Evolutionary conservation across 2,797 vertebrate genomes (phyloP), one percentile per base, ranked within the genome.

Genomic region (Psittacula echo): DNA sequence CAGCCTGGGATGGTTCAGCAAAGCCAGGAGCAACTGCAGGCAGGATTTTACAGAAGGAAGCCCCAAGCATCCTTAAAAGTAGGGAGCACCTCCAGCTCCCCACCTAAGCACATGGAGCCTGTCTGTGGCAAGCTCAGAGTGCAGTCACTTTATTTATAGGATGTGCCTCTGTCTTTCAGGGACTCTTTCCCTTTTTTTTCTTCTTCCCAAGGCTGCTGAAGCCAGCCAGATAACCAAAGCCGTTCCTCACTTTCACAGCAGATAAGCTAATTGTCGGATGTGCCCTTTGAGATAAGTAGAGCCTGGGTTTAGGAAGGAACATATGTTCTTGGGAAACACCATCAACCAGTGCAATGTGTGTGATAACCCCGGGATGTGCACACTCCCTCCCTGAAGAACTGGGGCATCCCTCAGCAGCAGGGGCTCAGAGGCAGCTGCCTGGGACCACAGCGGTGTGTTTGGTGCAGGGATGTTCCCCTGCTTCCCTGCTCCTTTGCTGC

Each of bases 251-350:
- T 97, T 95, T 92, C 93, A 81, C 88, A 91, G 93, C 91, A 94
- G 97, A 97, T 97, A 97, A 97, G 97, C 95, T 97, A 97, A 97
- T 97, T 97, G 95, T 95, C 80, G 93, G 97, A 96, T 95, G 89
- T 96, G 97, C 96, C 97, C 96, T 97, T 95, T 80, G 93, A 97
- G 97, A 97, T 97, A 97, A 97, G 95, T 61, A 90, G 84, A 96
- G 93, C 94, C 86, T 0, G 17, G 74, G 93, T 97, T 97, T 97
- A 96, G 37, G 95, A 97, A 92, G 56, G 77, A 97, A 97, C 97
- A 96, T 95, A 93, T 97, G 96, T 96, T 96, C 90, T 66, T 61
- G 86, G 91, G 93, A 95, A 90, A 39, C 2, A 6, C 90, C 11
- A 11, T 88, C 79, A 61, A 62, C 51, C 68, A 75, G 82, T 26